These are phyloP conservation scores for Rhadinocentrus ornatus DNA, from an alignment of 2,797 vertebrate species.

Conservation along the genomic window DNA sequence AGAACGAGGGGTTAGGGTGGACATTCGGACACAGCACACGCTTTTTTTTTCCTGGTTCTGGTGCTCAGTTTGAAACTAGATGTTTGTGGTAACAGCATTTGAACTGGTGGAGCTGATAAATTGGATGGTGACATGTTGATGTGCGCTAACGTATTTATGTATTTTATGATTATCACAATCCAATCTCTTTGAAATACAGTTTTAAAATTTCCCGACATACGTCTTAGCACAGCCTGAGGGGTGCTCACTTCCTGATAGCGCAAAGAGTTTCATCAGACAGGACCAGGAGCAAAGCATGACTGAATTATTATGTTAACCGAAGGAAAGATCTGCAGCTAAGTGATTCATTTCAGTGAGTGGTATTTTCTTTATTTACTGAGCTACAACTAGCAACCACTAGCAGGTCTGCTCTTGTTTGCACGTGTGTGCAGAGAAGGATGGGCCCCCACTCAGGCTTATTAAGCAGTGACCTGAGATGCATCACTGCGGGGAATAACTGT, in stretches of 20 bases:
- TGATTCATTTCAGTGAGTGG: no score
- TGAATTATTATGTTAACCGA: not conserved
- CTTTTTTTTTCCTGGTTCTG: no score
- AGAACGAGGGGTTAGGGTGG: no score
- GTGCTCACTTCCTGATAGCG: constrained; percentile 4
- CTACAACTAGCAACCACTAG: no score
- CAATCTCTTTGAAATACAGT: constrained; percentile 4
- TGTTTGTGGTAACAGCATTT: no score
- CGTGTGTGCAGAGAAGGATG: constrained; percentile 25
- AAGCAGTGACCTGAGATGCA: constrained; percentile 31
- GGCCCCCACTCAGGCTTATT: constrained; percentile 29
- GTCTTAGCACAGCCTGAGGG: constrained; percentile 20
- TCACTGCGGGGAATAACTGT: constrained; percentile 40
- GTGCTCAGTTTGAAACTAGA: no score
- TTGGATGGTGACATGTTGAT: not conserved
- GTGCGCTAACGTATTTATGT: not conserved
- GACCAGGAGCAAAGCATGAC: constrained; percentile 4
- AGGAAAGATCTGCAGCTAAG: not conserved
- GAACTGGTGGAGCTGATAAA: not conserved
- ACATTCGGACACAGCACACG: no score
- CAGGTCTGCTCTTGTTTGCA: constrained; percentile 24
- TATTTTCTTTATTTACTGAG: not conserved
- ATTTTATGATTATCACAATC: not conserved
- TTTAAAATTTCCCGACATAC: constrained; percentile 18
- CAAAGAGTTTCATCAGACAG: constrained; percentile 16